Evolutionary conservation across 2,797 vertebrate species (phyloP), one percentile per base, ranked within the genome.

Genomic region (Gorsachius magnificus): DNA sequence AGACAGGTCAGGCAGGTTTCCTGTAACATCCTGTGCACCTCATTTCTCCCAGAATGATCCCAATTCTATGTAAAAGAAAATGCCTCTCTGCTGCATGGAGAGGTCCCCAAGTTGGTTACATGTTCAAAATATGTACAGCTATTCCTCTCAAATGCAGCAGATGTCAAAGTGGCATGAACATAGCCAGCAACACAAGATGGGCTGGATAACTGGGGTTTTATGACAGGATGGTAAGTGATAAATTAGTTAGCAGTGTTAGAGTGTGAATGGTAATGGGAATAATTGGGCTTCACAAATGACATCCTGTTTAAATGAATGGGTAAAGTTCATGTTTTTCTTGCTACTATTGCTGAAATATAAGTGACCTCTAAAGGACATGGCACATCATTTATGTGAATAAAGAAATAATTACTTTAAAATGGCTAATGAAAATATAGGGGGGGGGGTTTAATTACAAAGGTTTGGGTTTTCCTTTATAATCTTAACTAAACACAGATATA

Each of bases 231-330:
- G 17, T 50, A 94, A 92, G 14, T 35, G 63, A 90, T 90, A 81
- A 84, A 83, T 82, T 83, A 83, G 48, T 76, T 81, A 79, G 54
- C 20, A 74, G 56, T 26, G 53, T n/a, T 89, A 61, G 18, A 66
- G 64, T 50, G 53, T 82, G 92, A 82, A 81, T 80, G 77, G 66
- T 51, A 89, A 94, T 24, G 18, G 14, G 18, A 60, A 87, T 84
- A 93, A 94, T 38, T 95, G 14, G 77, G 48, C 80, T 90, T 94
- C 91, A 92, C 53, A 93, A 76, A 48, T 87, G 38, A 53, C 63
- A 95, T 21, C 13, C 7, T 64, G 38, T 84, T 87, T 58, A 87
- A 88, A 89, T 46, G 24, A 84, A 46, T 11, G 8, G 57, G 13
- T 54, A 35, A 84, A 89, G n/a, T 92, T 95, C 76, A 70, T 16